Base-by-base conservation (phyloP, 92 coral and sea anemone genomes). In the Porites cylindrica region DNA sequence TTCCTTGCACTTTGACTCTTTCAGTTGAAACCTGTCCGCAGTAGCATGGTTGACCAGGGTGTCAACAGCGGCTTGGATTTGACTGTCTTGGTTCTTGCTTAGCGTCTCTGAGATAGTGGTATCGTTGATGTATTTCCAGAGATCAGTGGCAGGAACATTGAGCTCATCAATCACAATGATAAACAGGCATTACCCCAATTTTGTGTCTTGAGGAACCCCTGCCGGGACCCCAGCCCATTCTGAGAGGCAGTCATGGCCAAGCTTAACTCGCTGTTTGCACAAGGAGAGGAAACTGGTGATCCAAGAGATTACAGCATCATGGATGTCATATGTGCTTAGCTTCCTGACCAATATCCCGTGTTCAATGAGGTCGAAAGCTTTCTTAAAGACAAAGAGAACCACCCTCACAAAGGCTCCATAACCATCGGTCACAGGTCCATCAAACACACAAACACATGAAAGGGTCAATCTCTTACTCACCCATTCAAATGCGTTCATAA, bases 151-250 rank as follows among this genome's bases (percentile, higher is more conserved):
- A 63, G 71, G 50, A 54, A 84, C 81, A 52, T 84, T 53, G 32
- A 83, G 21, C 50, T 83, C 72, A 61, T 83, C 23, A 69, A 82
- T 82, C 86, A 82, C 66, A 1, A 82, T 51, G 43, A 82, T 47
- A 82, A 72, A 82, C 78, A 82, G 79, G 62, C 78, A 82, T 52
- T 69, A 79, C 69, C 87, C 87, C 66, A 82, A n/a, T 72, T 72
- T 82, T 51, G 87, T 82, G 20, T 79, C 80, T 62, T 82, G 86
- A 50, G 86, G 86, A 62, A 82, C 86, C 8, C 86, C 86, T 38
- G 52, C 66, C 78, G 19, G 86, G 77, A 10, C 53, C 67, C 4
- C 74, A 11, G 9, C 74, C 19, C 74, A 21, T 20, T 69, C 47
- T 38, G 47, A 38, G 47, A 38, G 47, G 47, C 47, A 38, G 47